Conservation (phyloP, 2,113 vertebrate genomes). For the Entelurus aequoreus region DNA sequence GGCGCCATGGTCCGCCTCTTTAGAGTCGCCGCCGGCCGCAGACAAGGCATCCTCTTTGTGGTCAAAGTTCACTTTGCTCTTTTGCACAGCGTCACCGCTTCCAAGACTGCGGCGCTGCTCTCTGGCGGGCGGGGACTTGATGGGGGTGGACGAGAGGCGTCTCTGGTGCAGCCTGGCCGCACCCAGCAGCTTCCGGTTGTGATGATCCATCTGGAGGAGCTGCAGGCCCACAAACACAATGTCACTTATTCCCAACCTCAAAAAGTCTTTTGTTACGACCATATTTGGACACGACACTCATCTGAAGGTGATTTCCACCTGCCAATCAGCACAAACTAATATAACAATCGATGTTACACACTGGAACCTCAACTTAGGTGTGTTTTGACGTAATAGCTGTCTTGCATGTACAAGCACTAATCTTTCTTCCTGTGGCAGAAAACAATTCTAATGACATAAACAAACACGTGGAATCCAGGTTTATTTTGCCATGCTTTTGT, state of each 20-base stretch:
- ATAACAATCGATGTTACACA: too few species aligned
- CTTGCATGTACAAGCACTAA: too few species aligned
- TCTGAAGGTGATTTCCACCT: too few species aligned
- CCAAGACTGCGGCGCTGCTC: neutral
- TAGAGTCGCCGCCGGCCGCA: neutral
- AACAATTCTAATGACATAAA: too few species aligned
- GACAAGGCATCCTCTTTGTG: conserved; percentile 32
- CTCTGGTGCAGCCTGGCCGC: conserved; percentile 47
- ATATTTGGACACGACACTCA: neutral
- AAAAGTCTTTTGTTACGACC: neutral
- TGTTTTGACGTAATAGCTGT: too few species aligned
- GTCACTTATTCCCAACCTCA: neutral
- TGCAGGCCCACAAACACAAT: conserved; percentile 8
- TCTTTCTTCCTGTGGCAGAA: too few species aligned
- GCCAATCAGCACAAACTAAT: too few species aligned
- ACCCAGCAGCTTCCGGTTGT: conserved; percentile 36
- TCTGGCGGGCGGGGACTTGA: conserved; percentile 67
- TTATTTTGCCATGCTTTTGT: too few species aligned
- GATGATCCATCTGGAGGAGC: conserved; percentile 77
- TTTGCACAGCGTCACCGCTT: neutral
- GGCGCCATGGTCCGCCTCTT: neutral
- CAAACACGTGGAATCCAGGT: too few species aligned
- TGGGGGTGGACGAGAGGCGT: conserved; percentile 88
- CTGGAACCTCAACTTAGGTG: too few species aligned
- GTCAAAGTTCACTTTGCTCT: conserved; percentile 5